Evolutionary conservation across 2,888 invertebrate species (phyloP).

Genomic region (Drosophila monieri): DNA sequence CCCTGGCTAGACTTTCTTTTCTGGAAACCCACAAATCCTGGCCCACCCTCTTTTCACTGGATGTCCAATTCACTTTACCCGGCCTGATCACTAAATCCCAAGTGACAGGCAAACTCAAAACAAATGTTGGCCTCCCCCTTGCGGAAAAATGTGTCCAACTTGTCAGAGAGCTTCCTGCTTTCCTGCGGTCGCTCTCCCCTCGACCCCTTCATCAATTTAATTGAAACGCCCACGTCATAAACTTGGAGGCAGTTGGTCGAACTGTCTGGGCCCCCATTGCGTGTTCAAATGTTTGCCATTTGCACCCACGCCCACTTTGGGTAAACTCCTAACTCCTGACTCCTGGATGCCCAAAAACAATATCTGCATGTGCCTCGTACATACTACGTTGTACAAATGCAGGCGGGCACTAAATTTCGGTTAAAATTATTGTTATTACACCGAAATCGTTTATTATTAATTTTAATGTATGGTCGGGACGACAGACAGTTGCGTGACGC

Average conservation of each 20-base stretch:
- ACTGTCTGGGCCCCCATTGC: slow-evolving; percentile 58
- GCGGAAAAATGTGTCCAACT: slow-evolving; percentile 31
- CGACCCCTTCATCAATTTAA: slow-evolving; percentile 62
- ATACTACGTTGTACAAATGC: slow-evolving; percentile 24
- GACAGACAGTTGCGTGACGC: slow-evolving; percentile 63
- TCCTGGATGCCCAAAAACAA: slow-evolving; percentile 26
- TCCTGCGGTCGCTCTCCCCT: slow-evolving; percentile 40
- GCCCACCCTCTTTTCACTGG: slow-evolving; percentile 6
- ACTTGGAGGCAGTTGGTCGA: slow-evolving; percentile 63
- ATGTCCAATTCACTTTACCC: slow-evolving; percentile 10
- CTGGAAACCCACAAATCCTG: slow-evolving; percentile 5
- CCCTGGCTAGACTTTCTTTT: not conserved
- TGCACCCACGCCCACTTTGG: slow-evolving; percentile 69
- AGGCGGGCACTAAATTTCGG: slow-evolving; percentile 69
- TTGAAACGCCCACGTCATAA: slow-evolving; percentile 77
- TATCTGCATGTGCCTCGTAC: slow-evolving; percentile 9
- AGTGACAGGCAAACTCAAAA: slow-evolving; percentile 61
- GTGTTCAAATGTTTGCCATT: slow-evolving; percentile 75
- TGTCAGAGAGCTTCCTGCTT: slow-evolving; percentile 66
- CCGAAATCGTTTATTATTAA: slow-evolving; percentile 83
- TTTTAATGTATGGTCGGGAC: slow-evolving; percentile 77
- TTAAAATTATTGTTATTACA: slow-evolving; percentile 81
- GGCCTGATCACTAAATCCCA: slow-evolving; percentile 43
- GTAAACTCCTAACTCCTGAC: slow-evolving; percentile 52
- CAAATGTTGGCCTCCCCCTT: slow-evolving; percentile 57